A percentile compares a stretch with the other conserved stretches of the same genome.
phyloP scores from a whole-genome alignment of 2,113 vertebrate species.

The Chinchilla lanigera region DNA sequence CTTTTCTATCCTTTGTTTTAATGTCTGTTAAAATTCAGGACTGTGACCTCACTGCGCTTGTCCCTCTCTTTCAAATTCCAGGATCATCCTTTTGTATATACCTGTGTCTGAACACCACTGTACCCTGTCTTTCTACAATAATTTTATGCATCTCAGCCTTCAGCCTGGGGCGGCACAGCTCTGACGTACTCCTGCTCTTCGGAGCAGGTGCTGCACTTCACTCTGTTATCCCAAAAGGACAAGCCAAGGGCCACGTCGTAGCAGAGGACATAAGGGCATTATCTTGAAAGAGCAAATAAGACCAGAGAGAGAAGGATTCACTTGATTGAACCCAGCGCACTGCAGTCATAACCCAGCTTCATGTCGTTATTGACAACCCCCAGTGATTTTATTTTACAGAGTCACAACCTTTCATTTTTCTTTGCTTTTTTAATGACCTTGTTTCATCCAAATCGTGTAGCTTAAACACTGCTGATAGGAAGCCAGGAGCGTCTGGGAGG shows the following conservation, averaged over 20 bases:
- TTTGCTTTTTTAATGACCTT: background rate
- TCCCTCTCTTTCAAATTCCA: conserved; percentile 72
- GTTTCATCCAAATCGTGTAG: conserved; percentile 35
- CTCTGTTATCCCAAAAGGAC: conserved; percentile 75
- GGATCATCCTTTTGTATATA: conserved; percentile 74
- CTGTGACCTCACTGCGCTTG: conserved; percentile 76
- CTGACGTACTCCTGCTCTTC: conserved; percentile 75
- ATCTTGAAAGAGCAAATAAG: conserved; percentile 80
- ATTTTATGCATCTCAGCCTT: conserved; percentile 83
- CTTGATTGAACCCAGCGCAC: conserved; percentile 57
- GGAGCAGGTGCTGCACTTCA: conserved; percentile 82
- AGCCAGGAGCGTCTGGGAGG: conserved; percentile 77
- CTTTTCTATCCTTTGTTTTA: background rate
- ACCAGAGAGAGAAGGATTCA: conserved; percentile 74
- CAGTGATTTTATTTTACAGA: conserved; percentile 58
- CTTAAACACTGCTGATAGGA: conserved; percentile 61
- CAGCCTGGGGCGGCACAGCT: conserved; percentile 66
- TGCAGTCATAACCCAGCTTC: conserved; percentile 48
- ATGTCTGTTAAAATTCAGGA: conserved; percentile 52
- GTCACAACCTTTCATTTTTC: conserved; percentile 53
- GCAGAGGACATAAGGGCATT: conserved; percentile 80
- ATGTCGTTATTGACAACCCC: conserved; percentile 55
- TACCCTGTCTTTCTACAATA: conserved; percentile 78
- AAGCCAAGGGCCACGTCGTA: conserved; percentile 75
- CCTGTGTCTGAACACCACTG: conserved; percentile 67